phyloP scores from a whole-genome alignment of 2,113 vertebrate genomes.

The Herpetotheres cachinnans region DNA sequence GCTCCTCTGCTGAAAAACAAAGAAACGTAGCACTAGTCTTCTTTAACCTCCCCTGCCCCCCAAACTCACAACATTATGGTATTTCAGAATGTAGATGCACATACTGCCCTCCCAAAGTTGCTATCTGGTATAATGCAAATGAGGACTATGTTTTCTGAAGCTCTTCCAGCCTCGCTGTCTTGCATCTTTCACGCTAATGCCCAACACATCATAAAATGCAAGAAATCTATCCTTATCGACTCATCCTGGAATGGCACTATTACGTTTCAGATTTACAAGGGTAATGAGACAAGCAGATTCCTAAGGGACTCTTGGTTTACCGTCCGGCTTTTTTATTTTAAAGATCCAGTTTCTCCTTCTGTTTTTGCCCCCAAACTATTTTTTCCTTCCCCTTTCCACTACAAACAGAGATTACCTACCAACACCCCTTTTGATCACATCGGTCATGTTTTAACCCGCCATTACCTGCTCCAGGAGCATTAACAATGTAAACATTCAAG shows the following conservation, averaged over 20 bases:
- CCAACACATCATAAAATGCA: background rate
- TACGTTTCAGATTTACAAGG: constrained; percentile 77
- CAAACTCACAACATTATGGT: background rate
- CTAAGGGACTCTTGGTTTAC: constrained; percentile 77
- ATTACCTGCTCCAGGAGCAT: background rate
- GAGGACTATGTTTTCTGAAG: background rate
- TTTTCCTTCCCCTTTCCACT: background rate
- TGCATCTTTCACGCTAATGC: background rate
- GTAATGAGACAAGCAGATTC: constrained; percentile 60
- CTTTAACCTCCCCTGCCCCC: background rate
- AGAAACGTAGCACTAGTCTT: background rate
- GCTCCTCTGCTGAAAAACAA: background rate
- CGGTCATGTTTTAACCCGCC: constrained; percentile 45
- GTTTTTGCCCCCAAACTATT: background rate
- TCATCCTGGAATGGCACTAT: constrained; percentile 68
- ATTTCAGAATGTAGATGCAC: background rate
- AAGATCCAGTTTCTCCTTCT: constrained; percentile 19
- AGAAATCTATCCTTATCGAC: constrained; percentile 63
- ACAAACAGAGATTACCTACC: background rate
- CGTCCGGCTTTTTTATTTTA: background rate
- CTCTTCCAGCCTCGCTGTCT: background rate
- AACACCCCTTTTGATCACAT: background rate
- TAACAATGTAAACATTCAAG: constrained; percentile 56
- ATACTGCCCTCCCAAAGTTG: background rate
- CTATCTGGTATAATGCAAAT: background rate